These are phyloP conservation scores for Carcina quercana DNA, from an alignment of 2,888 invertebrate genomes.

Conservation along the genomic window DNA sequence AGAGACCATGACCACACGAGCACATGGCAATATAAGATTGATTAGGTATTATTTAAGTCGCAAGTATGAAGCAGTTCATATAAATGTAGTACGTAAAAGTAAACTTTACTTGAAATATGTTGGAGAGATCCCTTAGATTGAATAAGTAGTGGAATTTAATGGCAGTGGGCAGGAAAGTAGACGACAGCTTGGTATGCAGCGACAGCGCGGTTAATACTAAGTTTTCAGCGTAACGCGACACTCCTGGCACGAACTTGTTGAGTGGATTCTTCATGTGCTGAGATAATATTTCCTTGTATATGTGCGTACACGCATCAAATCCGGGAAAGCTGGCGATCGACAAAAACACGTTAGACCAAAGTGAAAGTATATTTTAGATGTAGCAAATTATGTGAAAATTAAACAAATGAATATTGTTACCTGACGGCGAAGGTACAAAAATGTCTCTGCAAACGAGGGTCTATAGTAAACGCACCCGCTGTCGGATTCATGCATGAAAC, in stretches of 20 bases:
- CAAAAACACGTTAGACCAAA: too few species aligned
- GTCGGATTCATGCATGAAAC: slow-evolving; percentile 98
- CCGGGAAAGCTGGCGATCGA: slow-evolving; percentile 93
- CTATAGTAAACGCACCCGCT: slow-evolving; percentile 95
- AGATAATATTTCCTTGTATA: slow-evolving; percentile 87
- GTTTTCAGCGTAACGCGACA: slow-evolving; percentile 74
- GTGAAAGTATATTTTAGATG: too few species aligned
- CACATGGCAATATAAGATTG: too few species aligned
- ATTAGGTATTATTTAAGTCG: too few species aligned
- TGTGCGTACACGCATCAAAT: slow-evolving; percentile 85
- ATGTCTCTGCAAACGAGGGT: slow-evolving; percentile 90
- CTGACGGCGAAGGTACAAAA: slow-evolving; percentile 91
- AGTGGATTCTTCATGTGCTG: slow-evolving; percentile 81
- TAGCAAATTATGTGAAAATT: too few species aligned
- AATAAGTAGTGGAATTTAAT: slow-evolving; percentile 96
- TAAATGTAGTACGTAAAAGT: neutral
- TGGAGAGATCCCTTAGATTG: slow-evolving; percentile 93
- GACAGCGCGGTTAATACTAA: slow-evolving; percentile 83
- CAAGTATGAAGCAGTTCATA: neutral
- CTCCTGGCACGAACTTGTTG: slow-evolving; percentile 77
- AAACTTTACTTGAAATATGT: slow-evolving; percentile 91
- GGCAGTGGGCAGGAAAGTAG: slow-evolving; percentile 92
- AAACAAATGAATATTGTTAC: slow-evolving; percentile 36
- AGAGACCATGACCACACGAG: too few species aligned
- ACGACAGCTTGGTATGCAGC: slow-evolving; percentile 83